Conservation (phyloP, 35 echinoderm and acorn worm genomes). For the Heliocidaris erythrogramma region DNA sequence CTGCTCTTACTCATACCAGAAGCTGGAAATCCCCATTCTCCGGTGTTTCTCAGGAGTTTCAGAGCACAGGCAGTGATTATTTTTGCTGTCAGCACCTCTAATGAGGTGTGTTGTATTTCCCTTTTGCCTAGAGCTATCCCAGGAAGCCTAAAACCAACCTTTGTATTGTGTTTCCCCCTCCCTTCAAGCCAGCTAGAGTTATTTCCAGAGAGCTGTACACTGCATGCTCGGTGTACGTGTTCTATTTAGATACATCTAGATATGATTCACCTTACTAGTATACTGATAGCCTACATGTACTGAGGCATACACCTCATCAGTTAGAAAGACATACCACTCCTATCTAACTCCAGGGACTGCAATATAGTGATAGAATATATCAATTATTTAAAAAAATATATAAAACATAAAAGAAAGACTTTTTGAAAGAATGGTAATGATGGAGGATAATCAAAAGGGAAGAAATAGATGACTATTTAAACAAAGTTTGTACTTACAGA, state of each 20-base stretch:
- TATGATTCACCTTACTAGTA: not conserved
- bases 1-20: not conserved
- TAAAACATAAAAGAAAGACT: no score
- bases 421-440: no score
- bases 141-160: constrained; percentile 13
- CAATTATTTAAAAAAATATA: no score
- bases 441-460: no score
- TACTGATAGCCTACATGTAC: not conserved
- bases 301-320: not conserved
- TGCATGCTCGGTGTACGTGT: not conserved
- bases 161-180: constrained; percentile 30
- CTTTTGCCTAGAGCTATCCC: not conserved
- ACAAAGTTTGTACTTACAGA: constrained; percentile 72
- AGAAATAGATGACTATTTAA: no score
- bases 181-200: not conserved
- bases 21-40: constrained; percentile 15
- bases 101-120: constrained; percentile 17
- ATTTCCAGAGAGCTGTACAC: not conserved
- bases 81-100: not conserved
- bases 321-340: not conserved
- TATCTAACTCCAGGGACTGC: not conserved
- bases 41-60: not conserved
- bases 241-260: not conserved
- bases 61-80: not conserved
- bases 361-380: not conserved